A percentile compares a stretch with the other conserved stretches of the same genome.
Conservation (phyloP, 1,140 invertebrate genomes). For the Stenopsyche tienmushanensis region DNA sequence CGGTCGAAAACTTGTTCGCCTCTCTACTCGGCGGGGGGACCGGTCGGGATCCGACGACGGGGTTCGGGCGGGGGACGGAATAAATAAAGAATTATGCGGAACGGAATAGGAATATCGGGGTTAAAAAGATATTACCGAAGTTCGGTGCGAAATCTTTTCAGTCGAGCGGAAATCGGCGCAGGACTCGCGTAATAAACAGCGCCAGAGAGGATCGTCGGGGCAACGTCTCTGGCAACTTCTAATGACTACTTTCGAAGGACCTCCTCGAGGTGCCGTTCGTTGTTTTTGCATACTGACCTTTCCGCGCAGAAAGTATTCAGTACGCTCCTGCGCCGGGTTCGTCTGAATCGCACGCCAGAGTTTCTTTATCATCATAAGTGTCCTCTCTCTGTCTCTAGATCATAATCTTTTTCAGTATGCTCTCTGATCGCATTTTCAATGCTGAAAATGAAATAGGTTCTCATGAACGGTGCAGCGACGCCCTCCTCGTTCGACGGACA, state of each 20-base stretch:
- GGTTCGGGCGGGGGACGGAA: conserved; percentile 16
- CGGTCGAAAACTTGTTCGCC: conserved; percentile 14
- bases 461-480: too few species aligned
- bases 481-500: too few species aligned
- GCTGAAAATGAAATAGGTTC: too few species aligned
- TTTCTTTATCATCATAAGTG: too few species aligned
- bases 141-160: conserved; percentile 30
- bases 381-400: too few species aligned
- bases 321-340: not conserved
- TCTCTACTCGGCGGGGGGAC: not conserved
- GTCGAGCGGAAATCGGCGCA: conserved; percentile 37
- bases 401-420: too few species aligned
- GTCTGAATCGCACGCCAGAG: too few species aligned
- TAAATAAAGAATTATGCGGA: conserved; percentile 41
- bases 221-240: not conserved
- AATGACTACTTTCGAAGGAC: too few species aligned
- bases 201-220: conserved; percentile 12
- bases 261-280: too few species aligned
- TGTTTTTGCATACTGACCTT: not conserved
- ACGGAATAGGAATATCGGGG: conserved; percentile 34
- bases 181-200: conserved; percentile 33
- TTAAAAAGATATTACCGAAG: conserved; percentile 40
- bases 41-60: conserved; percentile 18
- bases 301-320: too few species aligned
- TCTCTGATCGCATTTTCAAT: too few species aligned